phyloP scores from a whole-genome alignment of 2,797 vertebrate genomes.

The Phoxinus dragarum region DNA sequence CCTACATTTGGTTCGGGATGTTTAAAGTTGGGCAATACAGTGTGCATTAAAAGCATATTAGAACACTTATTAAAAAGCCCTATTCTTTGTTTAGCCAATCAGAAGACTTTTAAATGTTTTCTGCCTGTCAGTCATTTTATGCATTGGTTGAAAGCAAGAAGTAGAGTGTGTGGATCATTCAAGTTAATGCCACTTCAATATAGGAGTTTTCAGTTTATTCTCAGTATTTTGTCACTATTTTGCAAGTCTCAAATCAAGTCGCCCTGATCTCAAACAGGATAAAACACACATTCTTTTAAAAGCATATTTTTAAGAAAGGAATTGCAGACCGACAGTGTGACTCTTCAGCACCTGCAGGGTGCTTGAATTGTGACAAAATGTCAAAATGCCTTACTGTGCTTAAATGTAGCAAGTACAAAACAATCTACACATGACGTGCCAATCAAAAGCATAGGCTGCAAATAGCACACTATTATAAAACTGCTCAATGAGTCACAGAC shows the following conservation, averaged over 20 bases:
- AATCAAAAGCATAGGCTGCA: conserved; percentile 20
- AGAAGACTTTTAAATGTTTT: background rate
- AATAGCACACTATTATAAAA: conserved; percentile 40
- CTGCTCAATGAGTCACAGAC: conserved; percentile 48
- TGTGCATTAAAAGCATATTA: background rate
- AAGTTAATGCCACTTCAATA: background rate
- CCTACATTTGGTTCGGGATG: background rate
- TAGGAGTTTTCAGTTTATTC: background rate
- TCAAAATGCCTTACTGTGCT: background rate
- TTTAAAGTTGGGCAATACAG: background rate
- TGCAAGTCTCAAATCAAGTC: background rate
- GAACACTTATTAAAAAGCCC: too few relatives aligned
- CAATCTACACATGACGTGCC: conserved; percentile 27
- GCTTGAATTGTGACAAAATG: background rate
- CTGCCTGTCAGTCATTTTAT: background rate
- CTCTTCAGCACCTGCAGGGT: background rate
- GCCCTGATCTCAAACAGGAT: background rate
- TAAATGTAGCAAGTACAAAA: conserved; percentile 16
- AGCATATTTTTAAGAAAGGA: background rate
- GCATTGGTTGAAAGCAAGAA: background rate
- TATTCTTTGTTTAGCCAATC: background rate
- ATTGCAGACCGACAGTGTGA: background rate
- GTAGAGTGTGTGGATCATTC: background rate
- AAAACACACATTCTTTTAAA: background rate
- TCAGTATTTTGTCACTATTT: background rate